Percentiles rank a stretch among this genome's conserved stretches.
Evolutionary conservation across 1,140 invertebrate genomes (phyloP).

Genomic region (Drosophila saltans): DNA sequence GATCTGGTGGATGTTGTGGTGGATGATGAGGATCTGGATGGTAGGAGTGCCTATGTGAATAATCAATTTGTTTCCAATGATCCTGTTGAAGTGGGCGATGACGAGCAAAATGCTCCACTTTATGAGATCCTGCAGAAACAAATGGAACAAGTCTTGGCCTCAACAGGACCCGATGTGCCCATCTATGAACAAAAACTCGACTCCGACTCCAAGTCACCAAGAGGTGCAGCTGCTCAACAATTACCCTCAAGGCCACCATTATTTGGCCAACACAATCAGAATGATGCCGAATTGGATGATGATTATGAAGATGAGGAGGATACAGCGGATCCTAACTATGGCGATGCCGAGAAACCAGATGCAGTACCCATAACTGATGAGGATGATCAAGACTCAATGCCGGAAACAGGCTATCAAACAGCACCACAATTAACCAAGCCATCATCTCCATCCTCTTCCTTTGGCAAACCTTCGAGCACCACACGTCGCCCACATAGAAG

Average conservation of each 20-base stretch:
- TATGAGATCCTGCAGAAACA: slow-evolving; percentile 77
- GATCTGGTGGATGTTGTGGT: slow-evolving; percentile 49
- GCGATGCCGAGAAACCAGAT: slow-evolving; percentile 56
- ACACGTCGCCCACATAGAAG: slow-evolving; percentile 37
- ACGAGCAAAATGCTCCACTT: slow-evolving; percentile 64
- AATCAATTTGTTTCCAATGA: slow-evolving; percentile 73
- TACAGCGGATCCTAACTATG: slow-evolving; percentile 35
- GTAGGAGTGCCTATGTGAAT: slow-evolving; percentile 74
- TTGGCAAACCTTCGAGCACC: slow-evolving; percentile 29
- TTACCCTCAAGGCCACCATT: slow-evolving; percentile 54
- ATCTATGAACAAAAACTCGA: slow-evolving; percentile 43
- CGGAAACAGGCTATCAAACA: slow-evolving; percentile 35
- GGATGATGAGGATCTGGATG: slow-evolving; percentile 64
- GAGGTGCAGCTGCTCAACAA: slow-evolving; percentile 44
- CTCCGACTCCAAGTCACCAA: slow-evolving; percentile 35
- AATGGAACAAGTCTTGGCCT: slow-evolving; percentile 74
- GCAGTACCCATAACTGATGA: slow-evolving; percentile 32
- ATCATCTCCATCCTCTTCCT: background rate
- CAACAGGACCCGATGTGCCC: slow-evolving; percentile 57
- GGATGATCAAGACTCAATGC: slow-evolving; percentile 25
- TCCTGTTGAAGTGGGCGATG: slow-evolving; percentile 46
- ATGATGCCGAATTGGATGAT: slow-evolving; percentile 47
- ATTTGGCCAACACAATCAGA: slow-evolving; percentile 33
- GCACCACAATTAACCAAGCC: slow-evolving; percentile 15
- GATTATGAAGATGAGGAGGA: slow-evolving; percentile 63